Percentiles rank a stretch among this genome's conserved stretches.
phyloP scores from a whole-genome alignment of 2,113 vertebrate species.

The Burhinus bistriatus region DNA sequence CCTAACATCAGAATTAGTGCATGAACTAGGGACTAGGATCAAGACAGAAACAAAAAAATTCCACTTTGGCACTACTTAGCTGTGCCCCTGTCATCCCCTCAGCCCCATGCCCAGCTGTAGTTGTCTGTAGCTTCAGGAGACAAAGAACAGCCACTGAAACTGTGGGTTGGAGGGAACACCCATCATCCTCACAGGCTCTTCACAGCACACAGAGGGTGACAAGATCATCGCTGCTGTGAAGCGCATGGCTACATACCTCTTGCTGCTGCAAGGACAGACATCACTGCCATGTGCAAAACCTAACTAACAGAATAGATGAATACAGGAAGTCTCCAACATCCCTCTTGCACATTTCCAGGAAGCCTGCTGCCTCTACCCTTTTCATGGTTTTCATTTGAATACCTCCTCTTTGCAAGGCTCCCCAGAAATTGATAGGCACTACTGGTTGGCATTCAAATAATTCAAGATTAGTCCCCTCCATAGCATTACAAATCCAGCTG shows the following conservation, averaged over 20 bases:
- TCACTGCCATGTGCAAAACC: background rate
- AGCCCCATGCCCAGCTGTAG: background rate
- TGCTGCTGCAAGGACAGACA: background rate
- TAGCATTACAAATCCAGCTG: background rate
- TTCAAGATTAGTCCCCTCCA: background rate
- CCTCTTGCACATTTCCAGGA: background rate
- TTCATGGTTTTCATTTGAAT: background rate
- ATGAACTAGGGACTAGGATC: background rate
- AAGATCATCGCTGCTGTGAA: background rate
- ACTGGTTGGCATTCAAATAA: background rate
- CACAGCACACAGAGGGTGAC: background rate
- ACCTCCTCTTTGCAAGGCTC: background rate
- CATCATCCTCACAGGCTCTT: background rate
- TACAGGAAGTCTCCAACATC: background rate
- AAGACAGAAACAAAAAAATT: background rate
- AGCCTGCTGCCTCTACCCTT: background rate
- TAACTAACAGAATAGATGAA: background rate
- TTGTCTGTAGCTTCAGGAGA: background rate
- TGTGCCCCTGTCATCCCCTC: background rate
- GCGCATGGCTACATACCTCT: rapidly evolving
- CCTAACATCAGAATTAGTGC: background rate
- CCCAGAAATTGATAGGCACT: background rate
- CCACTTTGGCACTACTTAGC: background rate
- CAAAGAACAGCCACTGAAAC: background rate
- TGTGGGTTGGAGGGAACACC: background rate